These are phyloP conservation scores for Champsocephalus gunnari DNA, from an alignment of 2,797 vertebrate genomes.

Conservation along the genomic window DNA sequence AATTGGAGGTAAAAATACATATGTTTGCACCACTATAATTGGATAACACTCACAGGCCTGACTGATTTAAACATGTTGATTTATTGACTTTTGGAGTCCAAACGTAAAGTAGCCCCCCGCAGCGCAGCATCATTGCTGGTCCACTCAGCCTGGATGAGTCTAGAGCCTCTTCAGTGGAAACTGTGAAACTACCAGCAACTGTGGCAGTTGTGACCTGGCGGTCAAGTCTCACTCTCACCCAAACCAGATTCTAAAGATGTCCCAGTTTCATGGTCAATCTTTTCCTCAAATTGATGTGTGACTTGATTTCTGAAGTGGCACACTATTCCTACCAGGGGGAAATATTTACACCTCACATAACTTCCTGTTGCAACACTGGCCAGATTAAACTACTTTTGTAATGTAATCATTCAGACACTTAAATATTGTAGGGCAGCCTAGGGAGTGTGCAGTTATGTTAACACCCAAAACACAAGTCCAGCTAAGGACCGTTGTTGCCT, in stretches of 20 bases:
- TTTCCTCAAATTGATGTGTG: conserved; percentile 15
- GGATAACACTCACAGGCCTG: neutral
- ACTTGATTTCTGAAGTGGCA: conserved; percentile 16
- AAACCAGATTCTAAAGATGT: conserved; percentile 22
- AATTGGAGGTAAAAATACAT: neutral
- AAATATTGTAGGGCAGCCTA: neutral
- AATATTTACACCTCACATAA: neutral
- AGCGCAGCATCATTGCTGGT: neutral
- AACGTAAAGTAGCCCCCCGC: neutral
- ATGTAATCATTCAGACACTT: neutral
- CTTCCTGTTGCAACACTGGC: neutral
- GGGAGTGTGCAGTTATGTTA: no score
- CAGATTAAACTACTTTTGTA: neutral
- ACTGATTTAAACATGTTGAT: neutral
- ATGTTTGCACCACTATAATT: neutral
- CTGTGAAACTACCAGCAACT: conserved; percentile 13
- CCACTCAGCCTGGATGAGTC: conserved; percentile 5
- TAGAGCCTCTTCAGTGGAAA: conserved; percentile 17
- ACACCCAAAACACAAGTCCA: neutral
- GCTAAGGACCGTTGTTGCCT: neutral
- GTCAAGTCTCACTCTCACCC: conserved; percentile 29
- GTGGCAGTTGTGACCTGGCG: conserved; percentile 9
- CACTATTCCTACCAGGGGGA: neutral
- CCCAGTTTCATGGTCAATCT: conserved; percentile 27
- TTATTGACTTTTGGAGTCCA: neutral